Evolutionary conservation across 1,140 invertebrate genomes (phyloP), one percentile per base, ranked within the genome.

Genomic region (Antheraea mylitta): DNA sequence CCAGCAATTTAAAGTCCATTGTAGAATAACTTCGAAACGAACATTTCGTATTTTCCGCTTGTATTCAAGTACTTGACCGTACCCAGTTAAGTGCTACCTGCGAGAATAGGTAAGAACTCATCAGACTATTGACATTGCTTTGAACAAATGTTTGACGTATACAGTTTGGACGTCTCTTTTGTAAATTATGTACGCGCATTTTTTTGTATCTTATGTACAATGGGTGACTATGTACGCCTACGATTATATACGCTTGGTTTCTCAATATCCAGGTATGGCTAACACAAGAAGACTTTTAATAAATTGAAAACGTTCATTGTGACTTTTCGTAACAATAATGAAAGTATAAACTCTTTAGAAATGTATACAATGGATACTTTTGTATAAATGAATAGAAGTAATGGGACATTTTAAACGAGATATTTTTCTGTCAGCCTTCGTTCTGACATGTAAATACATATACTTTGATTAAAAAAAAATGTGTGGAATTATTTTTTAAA

Each of bases 331-430:
- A n/a, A 53, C 45, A 53, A 53, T 53, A 53, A 53, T 53, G 16
- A 16, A n/a, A 2, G 16, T 16, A 53, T 16, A 53, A 16, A 53
- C 4, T 53, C 45, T 53, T 53, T 16, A 53, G 9, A 53, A 53
- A 53, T 53, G 11, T 13, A 16, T 13, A 53, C 11, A 53, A 53
- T 53, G 16, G 45, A 16, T 53, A 53, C 45, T 13, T 53, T 6
- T 13, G 45, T 53, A 70, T 65, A 61, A 18, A 58, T 70, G 63
- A 48, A 70, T 70, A 66, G 38, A 42, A 42, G 38, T 11, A 9
- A 9, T 42, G 38, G 38, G 38, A 42, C 11, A 42, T 11, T 42
- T 42, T 11, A 42, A 9, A 42, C 11, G 11, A 42, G 11, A 42
- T 8, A 7, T 9, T 42, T 42, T 42, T 42, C 7, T 42, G 11